Base-by-base conservation (phyloP, 2,113 vertebrate genomes). In the Chionis minor region DNA sequence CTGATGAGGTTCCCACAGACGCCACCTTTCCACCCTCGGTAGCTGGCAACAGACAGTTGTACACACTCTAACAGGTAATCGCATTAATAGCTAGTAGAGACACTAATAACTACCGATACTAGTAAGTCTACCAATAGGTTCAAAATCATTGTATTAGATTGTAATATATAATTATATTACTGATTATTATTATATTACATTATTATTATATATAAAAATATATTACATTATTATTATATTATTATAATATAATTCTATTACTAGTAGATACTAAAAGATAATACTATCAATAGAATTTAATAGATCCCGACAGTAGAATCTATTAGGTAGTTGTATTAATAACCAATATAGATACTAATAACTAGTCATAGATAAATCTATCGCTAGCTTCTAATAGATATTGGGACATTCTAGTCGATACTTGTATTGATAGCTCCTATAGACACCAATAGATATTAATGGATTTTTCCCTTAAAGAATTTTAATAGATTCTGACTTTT, bases 11-110 rank as follows among this genome's bases (percentile, higher is more conserved):
- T 22, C 42, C n/a, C 18, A 16, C 10, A 35, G 49, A 5, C 14
- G 35, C 12, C 6, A 5, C 0, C 2, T 5, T 30, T 6, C 5
- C 47, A 21, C 18, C 30, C 26, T 11, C 44, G 78, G 3, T 3
- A 45, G 38, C 66, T 54, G 23, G 18, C 19, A 24, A 35, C 9
- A 8, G 33, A 4, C 26, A 23, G 13, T 9, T n/a, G 23, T n/a
- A 2, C 6, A 28, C 55, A 24, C 70, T 10, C n/a, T 9, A 47
- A 26, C 5, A 26, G 28, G 19, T 21, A n/a, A 17, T n/a, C 21
- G n/a, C 16, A 17, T 40, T 40, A 75, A 22, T 12, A 62, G n/a
- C 45, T 21, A 9, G 15, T 14, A 4, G 3, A 35, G 78, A 23
- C 33, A 17, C 26, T 17, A 11, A 12, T 38, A n/a, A 44, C 10